Evolutionary conservation across 2,888 invertebrate genomes (phyloP).

Genomic region (Volucella inflata): DNA sequence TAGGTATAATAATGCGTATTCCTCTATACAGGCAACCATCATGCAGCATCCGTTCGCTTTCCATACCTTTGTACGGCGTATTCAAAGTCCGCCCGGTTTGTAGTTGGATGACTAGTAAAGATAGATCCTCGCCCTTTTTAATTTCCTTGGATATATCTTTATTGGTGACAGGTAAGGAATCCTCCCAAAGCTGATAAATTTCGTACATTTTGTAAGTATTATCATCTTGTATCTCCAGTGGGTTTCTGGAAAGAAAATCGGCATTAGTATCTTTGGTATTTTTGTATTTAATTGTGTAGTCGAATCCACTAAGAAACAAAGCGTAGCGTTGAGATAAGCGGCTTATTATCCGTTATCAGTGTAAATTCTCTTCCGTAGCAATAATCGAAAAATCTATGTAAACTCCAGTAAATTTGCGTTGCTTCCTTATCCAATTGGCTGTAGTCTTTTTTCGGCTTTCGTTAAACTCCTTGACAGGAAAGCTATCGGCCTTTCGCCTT

Average conservation of each 20-base stretch:
- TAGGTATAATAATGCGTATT: too few relatives aligned
- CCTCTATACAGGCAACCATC: too few relatives aligned
- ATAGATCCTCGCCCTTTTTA: constrained; percentile 29
- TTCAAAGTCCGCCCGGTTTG: too few relatives aligned
- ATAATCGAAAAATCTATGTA: constrained; percentile 57
- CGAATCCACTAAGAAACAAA: constrained; percentile 66
- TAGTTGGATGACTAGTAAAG: too few relatives aligned
- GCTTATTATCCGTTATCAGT: constrained; percentile 63
- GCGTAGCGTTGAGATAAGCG: constrained; percentile 54
- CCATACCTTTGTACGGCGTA: too few relatives aligned
- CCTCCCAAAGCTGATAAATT: constrained; percentile 32
- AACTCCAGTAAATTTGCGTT: constrained; percentile 59
- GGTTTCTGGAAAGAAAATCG: too few relatives aligned
- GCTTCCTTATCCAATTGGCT: constrained; percentile 68
- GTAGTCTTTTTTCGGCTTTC: constrained; percentile 64
- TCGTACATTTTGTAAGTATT: background rate
- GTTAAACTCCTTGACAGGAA: constrained; percentile 66
- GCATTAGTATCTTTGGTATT: too few relatives aligned
- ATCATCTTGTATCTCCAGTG: too few relatives aligned
- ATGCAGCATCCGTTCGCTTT: too few relatives aligned
- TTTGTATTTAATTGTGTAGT: too few relatives aligned
- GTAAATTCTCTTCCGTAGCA: constrained; percentile 64
- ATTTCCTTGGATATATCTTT: constrained; percentile 24
- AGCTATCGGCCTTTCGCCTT: constrained; percentile 59
- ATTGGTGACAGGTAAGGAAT: constrained; percentile 38